Conservation (phyloP, 1,140 invertebrate genomes). For the Aethina tumida region DNA sequence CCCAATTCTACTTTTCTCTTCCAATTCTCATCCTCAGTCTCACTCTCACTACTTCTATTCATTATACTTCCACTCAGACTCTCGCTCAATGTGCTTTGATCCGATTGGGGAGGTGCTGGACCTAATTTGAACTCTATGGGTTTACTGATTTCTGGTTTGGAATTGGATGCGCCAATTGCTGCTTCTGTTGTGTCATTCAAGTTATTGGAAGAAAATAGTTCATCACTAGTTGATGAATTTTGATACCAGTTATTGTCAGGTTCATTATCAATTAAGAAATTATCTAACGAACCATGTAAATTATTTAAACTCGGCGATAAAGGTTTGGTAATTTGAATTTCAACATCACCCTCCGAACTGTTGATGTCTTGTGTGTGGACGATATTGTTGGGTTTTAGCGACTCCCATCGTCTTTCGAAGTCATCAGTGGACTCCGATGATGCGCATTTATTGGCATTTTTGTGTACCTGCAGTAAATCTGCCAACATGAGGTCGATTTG, state of each 20-base stretch:
- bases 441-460: constrained; percentile 27
- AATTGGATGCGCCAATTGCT: no score
- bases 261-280: no score
- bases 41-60: constrained; percentile 42
- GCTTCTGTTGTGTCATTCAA: no score
- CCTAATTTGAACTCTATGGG: constrained; percentile 49
- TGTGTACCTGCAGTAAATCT: constrained; percentile 42
- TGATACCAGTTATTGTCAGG: no score
- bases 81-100: constrained; percentile 12
- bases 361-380: constrained; percentile 34
- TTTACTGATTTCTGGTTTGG: no score
- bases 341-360: constrained; percentile 8
- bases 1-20: constrained; percentile 50
- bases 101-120: constrained; percentile 38
- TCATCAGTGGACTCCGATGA: constrained; percentile 39
- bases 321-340: constrained; percentile 16
- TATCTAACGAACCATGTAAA: constrained; percentile 49
- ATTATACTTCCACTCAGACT: constrained; percentile 23
- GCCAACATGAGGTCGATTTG: constrained; percentile 48
- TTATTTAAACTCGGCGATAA: constrained; percentile 43
- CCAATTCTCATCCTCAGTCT: constrained; percentile 60
- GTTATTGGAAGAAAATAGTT: no score
- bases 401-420: constrained; percentile 60
- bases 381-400: constrained; percentile 50
- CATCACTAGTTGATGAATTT: no score